Evolutionary conservation across 2,888 invertebrate species (phyloP), one percentile per base, ranked within the genome.

Genomic region (Heliconius ethilla): DNA sequence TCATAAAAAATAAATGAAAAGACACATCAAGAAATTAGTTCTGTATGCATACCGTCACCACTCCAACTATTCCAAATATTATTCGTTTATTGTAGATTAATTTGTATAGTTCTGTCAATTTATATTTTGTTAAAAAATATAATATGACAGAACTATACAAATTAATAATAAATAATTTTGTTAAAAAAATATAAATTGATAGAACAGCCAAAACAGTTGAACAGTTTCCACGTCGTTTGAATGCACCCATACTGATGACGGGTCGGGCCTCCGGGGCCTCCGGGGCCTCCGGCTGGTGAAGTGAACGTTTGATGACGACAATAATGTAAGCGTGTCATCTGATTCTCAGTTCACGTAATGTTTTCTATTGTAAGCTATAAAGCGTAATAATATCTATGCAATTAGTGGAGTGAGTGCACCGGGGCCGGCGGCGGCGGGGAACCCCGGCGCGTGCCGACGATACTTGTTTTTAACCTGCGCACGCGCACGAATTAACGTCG

Each of bases 361-460:
- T 37, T 18, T 11, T 33, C 33, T 18, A 25, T 70, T 40, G 13
- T 69, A 13, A 59, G 29, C 37, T 33, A n/a, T 13, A 25, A 27
- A 27, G 33, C 29, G 40, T 18, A 66, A 27, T 37, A 63, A 27
- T 40, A 7, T 27, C 10, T 70, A 33, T 70, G 40, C 45, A 77
- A 66, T 45, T 40, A 37, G 25, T 22, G 25, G 13, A 27, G 33
- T 27, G 25, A 66, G 25, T 59, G 66, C 29, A 29, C 59, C 65
- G 67, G 11, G n/a, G 37, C 37, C 66, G 66, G 45, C 75, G 67
- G 72, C 66, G 66, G 45, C 75, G 67, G 72, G 76, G n/a, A 75
- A 62, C 76, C 77, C 78, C 79, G 72, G 37, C 79, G 75, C 75
- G 81, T 76, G 80, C 75, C 78, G 13, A 51, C 18, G 51, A 5